A percentile compares a stretch with the other conserved stretches of the same genome.
These are phyloP conservation scores for Synodontis membranacea DNA, from an alignment of 2,113 vertebrate species.

Conservation along the genomic window DNA sequence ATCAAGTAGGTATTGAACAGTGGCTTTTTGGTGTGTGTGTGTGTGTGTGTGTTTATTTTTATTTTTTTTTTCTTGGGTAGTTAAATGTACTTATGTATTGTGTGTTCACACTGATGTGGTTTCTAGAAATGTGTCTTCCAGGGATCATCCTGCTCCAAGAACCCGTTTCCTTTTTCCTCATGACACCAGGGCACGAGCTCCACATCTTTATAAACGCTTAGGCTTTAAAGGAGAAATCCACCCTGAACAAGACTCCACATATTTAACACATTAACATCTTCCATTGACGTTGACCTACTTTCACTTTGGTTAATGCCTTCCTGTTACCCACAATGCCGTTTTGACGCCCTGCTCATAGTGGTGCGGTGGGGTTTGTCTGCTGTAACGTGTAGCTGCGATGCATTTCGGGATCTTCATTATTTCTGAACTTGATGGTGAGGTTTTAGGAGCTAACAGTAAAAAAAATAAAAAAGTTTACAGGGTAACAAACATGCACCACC, in stretches of 20 bases:
- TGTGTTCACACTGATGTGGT: constrained; percentile 67
- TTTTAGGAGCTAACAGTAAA: too few relatives aligned
- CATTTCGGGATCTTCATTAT: background rate
- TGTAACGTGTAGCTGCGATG: background rate
- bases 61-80: constrained; percentile 6
- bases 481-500: background rate
- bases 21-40: too few relatives aligned
- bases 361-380: background rate
- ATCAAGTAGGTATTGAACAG: constrained; percentile 32
- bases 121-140: constrained; percentile 75
- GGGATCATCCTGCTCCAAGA: constrained; percentile 70
- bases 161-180: constrained; percentile 60
- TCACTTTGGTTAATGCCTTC: background rate
- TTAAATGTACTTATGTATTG: constrained; percentile 52
- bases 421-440: background rate
- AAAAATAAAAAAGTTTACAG: background rate
- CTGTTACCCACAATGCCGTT: background rate
- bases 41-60: constrained; percentile 5
- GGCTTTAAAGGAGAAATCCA: background rate
- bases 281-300: background rate
- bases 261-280: background rate
- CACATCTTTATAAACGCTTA: background rate
- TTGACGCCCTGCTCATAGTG: background rate
- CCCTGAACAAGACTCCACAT: background rate
- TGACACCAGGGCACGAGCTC: background rate